Percentiles rank a stretch among this genome's conserved stretches.
These are phyloP conservation scores for Idris sp. DNA, from an alignment of 1,140 invertebrate genomes.

Conservation along the genomic window DNA sequence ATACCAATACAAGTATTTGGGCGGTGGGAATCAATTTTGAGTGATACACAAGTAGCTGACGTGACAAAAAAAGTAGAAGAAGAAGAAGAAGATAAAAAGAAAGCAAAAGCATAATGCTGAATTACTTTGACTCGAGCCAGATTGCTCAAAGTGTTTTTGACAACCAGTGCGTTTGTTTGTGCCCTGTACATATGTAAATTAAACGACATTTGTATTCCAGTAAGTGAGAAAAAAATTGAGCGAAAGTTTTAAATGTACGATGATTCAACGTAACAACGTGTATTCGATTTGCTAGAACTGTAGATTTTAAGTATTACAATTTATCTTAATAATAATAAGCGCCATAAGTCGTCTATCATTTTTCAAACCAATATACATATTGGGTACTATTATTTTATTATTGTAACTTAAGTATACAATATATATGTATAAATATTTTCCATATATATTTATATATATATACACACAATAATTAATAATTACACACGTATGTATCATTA, in stretches of 20 bases:
- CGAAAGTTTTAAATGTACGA: conserved; percentile 38
- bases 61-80: conserved; percentile 19
- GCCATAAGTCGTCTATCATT: conserved; percentile 45
- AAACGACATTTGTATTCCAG: conserved; percentile 71
- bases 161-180: conserved; percentile 72
- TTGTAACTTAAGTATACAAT: conserved; percentile 9
- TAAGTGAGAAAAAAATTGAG: conserved; percentile 32
- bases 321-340: conserved; percentile 57
- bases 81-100: no score
- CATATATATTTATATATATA: conserved; percentile 1
- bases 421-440: conserved; percentile 1
- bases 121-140: conserved; percentile 53
- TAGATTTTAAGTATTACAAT: conserved; percentile 56
- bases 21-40: conserved; percentile 38
- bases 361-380: conserved; percentile 49
- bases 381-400: conserved; percentile 16
- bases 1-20: conserved; percentile 43
- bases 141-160: conserved; percentile 62
- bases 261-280: conserved; percentile 49
- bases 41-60: conserved; percentile 28
- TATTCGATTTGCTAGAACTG: conserved; percentile 46
- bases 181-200: conserved; percentile 77
- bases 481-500: neutral
- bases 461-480: neutral
- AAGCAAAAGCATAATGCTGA: conserved; percentile 38